phyloP scores from a whole-genome alignment of 2,888 invertebrate genomes.

The Calliopum simillimum region DNA sequence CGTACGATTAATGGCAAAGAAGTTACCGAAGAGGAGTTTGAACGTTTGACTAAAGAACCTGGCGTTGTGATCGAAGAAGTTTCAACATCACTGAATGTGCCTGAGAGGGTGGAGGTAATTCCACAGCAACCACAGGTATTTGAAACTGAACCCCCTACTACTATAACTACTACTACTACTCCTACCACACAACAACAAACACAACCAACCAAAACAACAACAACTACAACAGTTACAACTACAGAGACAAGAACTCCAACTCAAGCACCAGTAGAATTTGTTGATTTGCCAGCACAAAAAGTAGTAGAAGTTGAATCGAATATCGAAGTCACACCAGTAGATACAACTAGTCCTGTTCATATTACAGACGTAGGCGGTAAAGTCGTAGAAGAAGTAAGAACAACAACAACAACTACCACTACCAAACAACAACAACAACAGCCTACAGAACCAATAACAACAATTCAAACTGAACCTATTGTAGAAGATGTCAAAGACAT shows the following conservation, averaged over 20 bases:
- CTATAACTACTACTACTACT: conserved; percentile 52
- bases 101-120: conserved; percentile 43
- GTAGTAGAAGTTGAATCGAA: conserved; percentile 61
- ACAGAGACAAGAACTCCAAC: conserved; percentile 48
- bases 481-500: conserved; percentile 63
- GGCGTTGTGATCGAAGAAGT: conserved; percentile 62
- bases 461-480: conserved; percentile 44
- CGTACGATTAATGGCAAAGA: conserved; percentile 70
- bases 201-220: conserved; percentile 47
- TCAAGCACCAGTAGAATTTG: conserved; percentile 66
- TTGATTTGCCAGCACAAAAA: conserved; percentile 65
- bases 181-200: conserved; percentile 42
- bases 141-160: conserved; percentile 63
- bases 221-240: conserved; percentile 48
- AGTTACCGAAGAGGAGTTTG: conserved; percentile 65
- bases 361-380: conserved; percentile 53
- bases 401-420: conserved; percentile 35
- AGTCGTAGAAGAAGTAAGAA: conserved; percentile 34
- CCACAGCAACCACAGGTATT: conserved; percentile 64
- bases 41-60: conserved; percentile 59
- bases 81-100: conserved; percentile 52
- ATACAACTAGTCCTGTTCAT: conserved; percentile 58
- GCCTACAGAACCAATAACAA: conserved; percentile 30
- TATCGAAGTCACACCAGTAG: conserved; percentile 51
- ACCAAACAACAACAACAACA: conserved; percentile 10